Conservation (phyloP, 2,888 invertebrate species). For the Athalia cordata region DNA sequence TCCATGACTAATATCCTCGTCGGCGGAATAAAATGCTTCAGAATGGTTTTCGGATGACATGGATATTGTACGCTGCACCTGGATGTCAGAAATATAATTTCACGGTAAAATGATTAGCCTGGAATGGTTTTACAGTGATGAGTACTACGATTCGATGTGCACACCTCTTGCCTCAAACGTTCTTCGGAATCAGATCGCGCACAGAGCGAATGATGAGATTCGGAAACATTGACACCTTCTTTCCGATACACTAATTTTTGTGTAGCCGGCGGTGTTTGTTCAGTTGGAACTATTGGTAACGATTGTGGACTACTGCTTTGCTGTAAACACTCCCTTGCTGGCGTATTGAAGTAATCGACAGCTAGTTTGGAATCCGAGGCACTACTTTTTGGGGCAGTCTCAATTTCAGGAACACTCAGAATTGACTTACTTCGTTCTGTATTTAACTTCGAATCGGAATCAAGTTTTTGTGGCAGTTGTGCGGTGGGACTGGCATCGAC, state of each 20-base stretch:
- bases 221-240: slow-evolving; percentile 77
- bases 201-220: slow-evolving; percentile 81
- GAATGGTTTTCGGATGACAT: slow-evolving; percentile 93
- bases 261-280: slow-evolving; percentile 59
- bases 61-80: slow-evolving; percentile 88
- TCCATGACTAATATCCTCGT: slow-evolving; percentile 85
- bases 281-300: slow-evolving; percentile 62
- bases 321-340: slow-evolving; percentile 63
- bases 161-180: slow-evolving; percentile 76
- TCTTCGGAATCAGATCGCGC: slow-evolving; percentile 79
- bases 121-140: neutral
- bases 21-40: slow-evolving; percentile 94
- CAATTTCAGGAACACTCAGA: slow-evolving; percentile 74
- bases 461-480: slow-evolving; percentile 78
- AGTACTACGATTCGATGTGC: slow-evolving; percentile 16
- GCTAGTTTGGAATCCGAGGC: slow-evolving; percentile 90
- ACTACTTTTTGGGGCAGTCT: slow-evolving; percentile 84
- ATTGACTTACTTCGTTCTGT: slow-evolving; percentile 75
- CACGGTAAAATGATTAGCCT: neutral
- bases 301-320: slow-evolving; percentile 66
- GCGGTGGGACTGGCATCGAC: slow-evolving; percentile 80
- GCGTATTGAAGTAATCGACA: slow-evolving; percentile 81
- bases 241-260: slow-evolving; percentile 74
- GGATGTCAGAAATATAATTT: neutral
- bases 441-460: slow-evolving; percentile 83